phyloP scores from a whole-genome alignment of 2,888 invertebrate genomes.

The Mesorhabditis belari region DNA sequence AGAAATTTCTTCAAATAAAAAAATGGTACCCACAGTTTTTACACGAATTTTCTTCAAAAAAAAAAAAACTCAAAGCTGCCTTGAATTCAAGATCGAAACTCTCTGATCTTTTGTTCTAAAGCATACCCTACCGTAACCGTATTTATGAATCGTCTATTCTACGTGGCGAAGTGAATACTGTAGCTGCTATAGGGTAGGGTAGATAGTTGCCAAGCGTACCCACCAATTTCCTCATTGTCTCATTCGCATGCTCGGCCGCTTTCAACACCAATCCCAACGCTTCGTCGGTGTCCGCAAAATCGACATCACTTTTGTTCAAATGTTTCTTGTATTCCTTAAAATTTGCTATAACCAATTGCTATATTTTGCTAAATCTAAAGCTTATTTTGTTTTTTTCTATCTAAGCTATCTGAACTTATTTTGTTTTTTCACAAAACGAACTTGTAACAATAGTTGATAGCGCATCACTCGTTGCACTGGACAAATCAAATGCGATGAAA shows the following conservation, averaged over 20 bases:
- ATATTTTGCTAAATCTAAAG: too few relatives aligned
- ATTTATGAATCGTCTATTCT: too few relatives aligned
- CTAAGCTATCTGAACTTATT: background rate
- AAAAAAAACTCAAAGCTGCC: too few relatives aligned
- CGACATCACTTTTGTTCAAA: constrained; percentile 57
- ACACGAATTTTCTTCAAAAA: constrained; percentile 14
- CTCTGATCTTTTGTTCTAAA: too few relatives aligned
- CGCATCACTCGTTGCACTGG: constrained; percentile 62
- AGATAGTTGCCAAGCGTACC: too few relatives aligned
- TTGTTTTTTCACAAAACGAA: background rate
- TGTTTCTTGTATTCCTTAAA: constrained; percentile 59
- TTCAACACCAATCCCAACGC: constrained; percentile 62
- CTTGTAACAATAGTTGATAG: constrained; percentile 59
- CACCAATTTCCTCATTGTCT: constrained; percentile 65
- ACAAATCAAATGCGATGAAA: constrained; percentile 61
- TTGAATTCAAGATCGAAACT: background rate
- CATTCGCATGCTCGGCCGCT: constrained; percentile 66
- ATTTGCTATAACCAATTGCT: too few relatives aligned
- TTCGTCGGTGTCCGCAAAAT: constrained; percentile 59
- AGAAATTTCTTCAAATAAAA: too few relatives aligned
- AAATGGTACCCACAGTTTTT: constrained; percentile 64
- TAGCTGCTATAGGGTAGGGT: too few relatives aligned
- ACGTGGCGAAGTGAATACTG: too few relatives aligned
- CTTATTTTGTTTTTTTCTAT: too few relatives aligned
- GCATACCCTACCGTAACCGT: too few relatives aligned